Conservation (phyloP, 1,140 invertebrate genomes). For the Zaprionus tsacasi region DNA sequence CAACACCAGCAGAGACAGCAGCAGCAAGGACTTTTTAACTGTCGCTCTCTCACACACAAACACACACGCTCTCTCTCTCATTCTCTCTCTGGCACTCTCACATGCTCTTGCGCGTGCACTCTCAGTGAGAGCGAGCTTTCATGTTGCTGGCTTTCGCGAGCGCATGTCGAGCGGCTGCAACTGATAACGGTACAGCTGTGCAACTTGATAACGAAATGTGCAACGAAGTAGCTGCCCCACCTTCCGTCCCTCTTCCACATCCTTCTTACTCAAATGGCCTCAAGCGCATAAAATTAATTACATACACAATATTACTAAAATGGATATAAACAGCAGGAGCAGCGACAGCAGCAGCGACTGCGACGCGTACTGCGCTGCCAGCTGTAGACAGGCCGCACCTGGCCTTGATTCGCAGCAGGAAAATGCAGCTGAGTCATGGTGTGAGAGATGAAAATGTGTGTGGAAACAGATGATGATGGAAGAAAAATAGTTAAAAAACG, state of each 20-base stretch:
- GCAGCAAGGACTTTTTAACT: conserved; percentile 58
- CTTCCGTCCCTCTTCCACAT: conserved; percentile 7
- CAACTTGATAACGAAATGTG: conserved; percentile 62
- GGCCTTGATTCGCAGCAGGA: conserved; percentile 27
- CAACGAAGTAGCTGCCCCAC: conserved; percentile 18
- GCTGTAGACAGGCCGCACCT: conserved; percentile 21
- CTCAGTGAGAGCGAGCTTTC: conserved; percentile 49
- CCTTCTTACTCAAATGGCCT: conserved; percentile 64
- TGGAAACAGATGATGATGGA: neutral
- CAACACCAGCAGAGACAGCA: conserved; percentile 61
- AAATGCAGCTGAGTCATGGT: conserved; percentile 33
- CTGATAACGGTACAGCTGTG: conserved; percentile 77
- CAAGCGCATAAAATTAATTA: conserved; percentile 76
- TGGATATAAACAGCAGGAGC: conserved; percentile 45
- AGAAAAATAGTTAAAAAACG: neutral
- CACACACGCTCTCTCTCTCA: neutral
- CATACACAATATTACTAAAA: conserved; percentile 61
- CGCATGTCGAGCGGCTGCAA: conserved; percentile 50
- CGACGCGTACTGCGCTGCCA: neutral
- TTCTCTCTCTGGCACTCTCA: neutral
- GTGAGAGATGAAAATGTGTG: conserved; percentile 13
- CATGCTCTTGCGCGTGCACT: too few relatives aligned
- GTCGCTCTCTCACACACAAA: neutral
- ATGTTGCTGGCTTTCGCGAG: conserved; percentile 33
- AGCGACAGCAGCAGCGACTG: neutral